phyloP scores from a whole-genome alignment of 2,888 invertebrate species.

The Chloromyia formosa region DNA sequence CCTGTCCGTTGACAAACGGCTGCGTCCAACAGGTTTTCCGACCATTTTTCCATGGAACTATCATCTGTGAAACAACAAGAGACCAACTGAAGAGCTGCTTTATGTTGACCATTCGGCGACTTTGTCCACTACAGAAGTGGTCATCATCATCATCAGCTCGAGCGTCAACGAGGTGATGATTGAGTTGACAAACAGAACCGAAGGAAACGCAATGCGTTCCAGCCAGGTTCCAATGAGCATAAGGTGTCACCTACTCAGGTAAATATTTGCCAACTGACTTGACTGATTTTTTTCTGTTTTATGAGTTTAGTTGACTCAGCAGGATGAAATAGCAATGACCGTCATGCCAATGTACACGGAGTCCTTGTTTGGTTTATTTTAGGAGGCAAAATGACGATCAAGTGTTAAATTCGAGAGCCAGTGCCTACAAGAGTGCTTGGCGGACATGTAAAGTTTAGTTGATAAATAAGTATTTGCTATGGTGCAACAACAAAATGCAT shows the following conservation, averaged over 20 bases:
- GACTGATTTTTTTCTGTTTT: constrained; percentile 22
- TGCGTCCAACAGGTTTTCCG: background rate
- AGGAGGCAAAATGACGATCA: background rate
- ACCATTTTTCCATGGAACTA: constrained; percentile 19
- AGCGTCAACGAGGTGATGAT: constrained; percentile 31
- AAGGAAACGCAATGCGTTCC: background rate
- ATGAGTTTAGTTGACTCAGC: constrained; percentile 6
- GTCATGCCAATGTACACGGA: background rate
- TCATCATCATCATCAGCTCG: background rate
- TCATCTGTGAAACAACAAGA: background rate
- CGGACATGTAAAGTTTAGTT: too few relatives aligned
- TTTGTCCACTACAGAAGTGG: background rate
- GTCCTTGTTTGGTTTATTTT: constrained; percentile 15
- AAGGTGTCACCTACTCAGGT: constrained; percentile 35
- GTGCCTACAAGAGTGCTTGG: too few relatives aligned
- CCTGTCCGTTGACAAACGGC: constrained; percentile 15
- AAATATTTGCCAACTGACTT: constrained; percentile 36
- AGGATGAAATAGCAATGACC: background rate
- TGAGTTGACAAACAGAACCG: constrained; percentile 30
- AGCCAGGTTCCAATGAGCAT: background rate
- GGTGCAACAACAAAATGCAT: too few relatives aligned
- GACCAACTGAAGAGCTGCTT: constrained; percentile 5
- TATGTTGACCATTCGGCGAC: constrained; percentile 12
- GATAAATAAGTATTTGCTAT: too few relatives aligned
- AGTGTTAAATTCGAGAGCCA: too few relatives aligned